Conservation (phyloP, 2,888 invertebrate species). For the Drosophila mercatorum region DNA sequence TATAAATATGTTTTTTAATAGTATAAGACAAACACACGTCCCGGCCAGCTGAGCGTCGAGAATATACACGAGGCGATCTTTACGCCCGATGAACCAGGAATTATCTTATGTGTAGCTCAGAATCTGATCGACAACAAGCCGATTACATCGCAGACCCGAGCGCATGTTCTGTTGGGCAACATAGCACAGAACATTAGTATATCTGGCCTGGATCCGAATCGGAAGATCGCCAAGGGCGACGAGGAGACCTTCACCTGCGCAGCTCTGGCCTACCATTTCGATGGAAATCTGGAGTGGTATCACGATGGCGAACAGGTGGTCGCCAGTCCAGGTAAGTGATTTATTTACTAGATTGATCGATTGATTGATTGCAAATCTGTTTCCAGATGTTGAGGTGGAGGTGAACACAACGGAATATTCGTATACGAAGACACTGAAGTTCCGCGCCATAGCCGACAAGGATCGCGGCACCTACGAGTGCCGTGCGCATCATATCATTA, state of each 20-base stretch:
- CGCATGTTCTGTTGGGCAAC: conserved; percentile 81
- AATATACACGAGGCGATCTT: conserved; percentile 83
- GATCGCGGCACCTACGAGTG: conserved; percentile 85
- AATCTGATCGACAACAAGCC: conserved; percentile 84
- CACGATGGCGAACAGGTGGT: conserved; percentile 67
- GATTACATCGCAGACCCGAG: conserved; percentile 59
- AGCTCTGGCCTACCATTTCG: conserved; percentile 86
- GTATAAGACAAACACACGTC: conserved; percentile 58
- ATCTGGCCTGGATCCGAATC: conserved; percentile 82
- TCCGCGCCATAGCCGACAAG: conserved; percentile 80
- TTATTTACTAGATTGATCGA: not conserved
- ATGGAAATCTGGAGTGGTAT: conserved; percentile 86
- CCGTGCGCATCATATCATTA: conserved; percentile 69
- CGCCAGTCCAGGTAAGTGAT: conserved; percentile 46
- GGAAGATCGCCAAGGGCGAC: conserved; percentile 86
- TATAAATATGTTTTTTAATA: conserved; percentile 4
- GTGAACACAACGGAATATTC: conserved; percentile 77
- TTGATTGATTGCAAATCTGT: not conserved
- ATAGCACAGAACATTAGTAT: conserved; percentile 84
- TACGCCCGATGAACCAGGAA: conserved; percentile 84
- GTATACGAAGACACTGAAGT: conserved; percentile 81
- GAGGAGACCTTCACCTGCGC: conserved; percentile 86
- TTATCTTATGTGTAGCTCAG: conserved; percentile 84
- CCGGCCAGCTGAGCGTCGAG: conserved; percentile 70
- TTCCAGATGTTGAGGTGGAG: conserved; percentile 56